These are phyloP conservation scores for Papilio polytes DNA, from an alignment of 1,140 invertebrate genomes.

Conservation along the genomic window DNA sequence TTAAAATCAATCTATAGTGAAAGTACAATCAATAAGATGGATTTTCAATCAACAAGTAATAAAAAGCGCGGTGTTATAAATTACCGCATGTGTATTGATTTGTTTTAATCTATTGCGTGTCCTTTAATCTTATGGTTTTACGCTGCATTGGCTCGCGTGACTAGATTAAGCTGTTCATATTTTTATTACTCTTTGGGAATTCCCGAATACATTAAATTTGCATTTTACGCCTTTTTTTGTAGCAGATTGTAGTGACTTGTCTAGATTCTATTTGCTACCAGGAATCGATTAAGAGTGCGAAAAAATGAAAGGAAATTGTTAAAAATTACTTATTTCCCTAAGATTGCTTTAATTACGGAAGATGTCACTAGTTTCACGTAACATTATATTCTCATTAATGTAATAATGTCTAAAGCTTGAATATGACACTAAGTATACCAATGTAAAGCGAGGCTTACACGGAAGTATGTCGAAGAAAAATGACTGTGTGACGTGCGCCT, in stretches of 20 bases:
- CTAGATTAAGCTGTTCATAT: not conserved
- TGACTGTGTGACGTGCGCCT: not conserved
- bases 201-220: not conserved
- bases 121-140: conserved; percentile 31
- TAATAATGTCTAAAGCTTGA: conserved; percentile 3
- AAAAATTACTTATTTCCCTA: too few species aligned
- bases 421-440: not conserved
- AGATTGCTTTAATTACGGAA: not conserved
- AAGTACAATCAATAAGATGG: not conserved
- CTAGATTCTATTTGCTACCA: too few species aligned
- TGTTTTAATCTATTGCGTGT: conserved; percentile 29
- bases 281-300: too few species aligned
- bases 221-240: not conserved
- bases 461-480: conserved; percentile 20
- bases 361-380: not conserved
- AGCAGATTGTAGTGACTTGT: too few species aligned
- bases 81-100: not conserved
- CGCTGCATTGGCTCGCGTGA: conserved; percentile 30
- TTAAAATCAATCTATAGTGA: not conserved
- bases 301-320: too few species aligned
- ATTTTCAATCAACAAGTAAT: not conserved
- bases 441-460: not conserved
- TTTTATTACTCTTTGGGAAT: not conserved
- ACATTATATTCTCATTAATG: conserved; percentile 8
- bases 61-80: not conserved